Conservation (phyloP, 2,113 vertebrate genomes). For the Holacanthus passer region DNA sequence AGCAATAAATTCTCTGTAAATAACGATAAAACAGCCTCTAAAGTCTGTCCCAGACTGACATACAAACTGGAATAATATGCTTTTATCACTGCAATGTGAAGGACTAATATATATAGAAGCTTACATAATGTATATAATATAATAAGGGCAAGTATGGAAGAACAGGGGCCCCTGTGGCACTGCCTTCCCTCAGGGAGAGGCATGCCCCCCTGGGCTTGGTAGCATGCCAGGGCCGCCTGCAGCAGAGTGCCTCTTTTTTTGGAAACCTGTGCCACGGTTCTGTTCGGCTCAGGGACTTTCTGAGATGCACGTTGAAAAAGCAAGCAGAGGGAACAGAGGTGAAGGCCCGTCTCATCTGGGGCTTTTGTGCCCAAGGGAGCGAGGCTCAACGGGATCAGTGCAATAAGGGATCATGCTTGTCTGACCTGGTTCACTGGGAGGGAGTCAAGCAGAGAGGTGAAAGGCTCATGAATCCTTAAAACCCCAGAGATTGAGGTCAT, state of each 20-base stretch:
- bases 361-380: conserved; percentile 42
- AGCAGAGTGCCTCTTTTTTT: conserved; percentile 47
- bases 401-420: conserved; percentile 51
- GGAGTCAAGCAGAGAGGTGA: conserved; percentile 46
- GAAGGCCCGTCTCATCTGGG: conserved; percentile 49
- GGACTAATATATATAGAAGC: too few species aligned
- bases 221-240: conserved; percentile 20
- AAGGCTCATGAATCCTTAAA: conserved; percentile 59
- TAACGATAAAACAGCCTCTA: neutral
- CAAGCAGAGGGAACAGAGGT: neutral
- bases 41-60: too few species aligned
- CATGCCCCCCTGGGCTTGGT: conserved; percentile 31
- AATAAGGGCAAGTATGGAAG: conserved; percentile 1
- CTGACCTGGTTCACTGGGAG: conserved; percentile 49
- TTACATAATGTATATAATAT: too few species aligned
- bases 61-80: neutral
- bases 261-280: conserved; percentile 24
- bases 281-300: conserved; percentile 41
- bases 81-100: neutral
- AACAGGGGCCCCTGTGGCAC: conserved; percentile 20
- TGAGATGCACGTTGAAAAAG: conserved; percentile 30
- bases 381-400: conserved; percentile 40
- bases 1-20: neutral
- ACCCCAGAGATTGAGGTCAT: conserved; percentile 42
- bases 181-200: conserved; percentile 17